Evolutionary conservation across 2,888 invertebrate species (phyloP).

Genomic region (Noctua fimbriata): DNA sequence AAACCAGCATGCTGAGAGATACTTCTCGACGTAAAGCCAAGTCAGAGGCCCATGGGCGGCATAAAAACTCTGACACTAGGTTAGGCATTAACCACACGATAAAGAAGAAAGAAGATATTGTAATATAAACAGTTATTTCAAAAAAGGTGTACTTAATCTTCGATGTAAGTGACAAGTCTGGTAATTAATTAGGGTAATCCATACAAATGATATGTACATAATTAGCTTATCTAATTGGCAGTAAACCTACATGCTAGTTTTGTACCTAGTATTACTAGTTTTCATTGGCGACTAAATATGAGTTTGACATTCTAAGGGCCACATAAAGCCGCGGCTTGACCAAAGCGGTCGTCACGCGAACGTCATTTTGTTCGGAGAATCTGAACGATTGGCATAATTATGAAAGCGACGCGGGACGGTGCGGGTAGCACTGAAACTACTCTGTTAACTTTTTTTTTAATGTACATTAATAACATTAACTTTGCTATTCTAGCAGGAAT

Average conservation of each 20-base stretch:
- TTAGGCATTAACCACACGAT: too few relatives aligned
- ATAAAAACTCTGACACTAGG: too few relatives aligned
- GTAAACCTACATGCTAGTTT: constrained; percentile 27
- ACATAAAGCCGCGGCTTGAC: neutral
- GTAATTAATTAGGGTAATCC: constrained; percentile 3
- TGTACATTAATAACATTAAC: too few relatives aligned
- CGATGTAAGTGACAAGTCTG: neutral
- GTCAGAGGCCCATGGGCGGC: too few relatives aligned
- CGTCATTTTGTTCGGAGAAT: neutral
- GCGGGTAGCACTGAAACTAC: neutral
- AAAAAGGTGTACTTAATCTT: neutral
- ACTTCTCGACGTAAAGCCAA: too few relatives aligned
- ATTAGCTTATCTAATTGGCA: constrained; percentile 23
- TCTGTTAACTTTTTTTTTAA: neutral
- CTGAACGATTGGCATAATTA: neutral
- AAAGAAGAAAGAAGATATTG: too few relatives aligned
- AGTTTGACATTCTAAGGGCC: constrained; percentile 40
- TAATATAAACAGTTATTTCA: neutral
- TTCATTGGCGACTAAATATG: constrained; percentile 30
- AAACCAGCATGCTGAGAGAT: too few relatives aligned
- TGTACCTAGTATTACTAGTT: constrained; percentile 5
- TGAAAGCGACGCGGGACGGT: neutral
- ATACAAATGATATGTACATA: constrained; percentile 30
- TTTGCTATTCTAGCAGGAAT: neutral
- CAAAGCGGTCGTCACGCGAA: neutral